phyloP scores from a whole-genome alignment of 2,113 vertebrate genomes.

The Chamaea fasciata region DNA sequence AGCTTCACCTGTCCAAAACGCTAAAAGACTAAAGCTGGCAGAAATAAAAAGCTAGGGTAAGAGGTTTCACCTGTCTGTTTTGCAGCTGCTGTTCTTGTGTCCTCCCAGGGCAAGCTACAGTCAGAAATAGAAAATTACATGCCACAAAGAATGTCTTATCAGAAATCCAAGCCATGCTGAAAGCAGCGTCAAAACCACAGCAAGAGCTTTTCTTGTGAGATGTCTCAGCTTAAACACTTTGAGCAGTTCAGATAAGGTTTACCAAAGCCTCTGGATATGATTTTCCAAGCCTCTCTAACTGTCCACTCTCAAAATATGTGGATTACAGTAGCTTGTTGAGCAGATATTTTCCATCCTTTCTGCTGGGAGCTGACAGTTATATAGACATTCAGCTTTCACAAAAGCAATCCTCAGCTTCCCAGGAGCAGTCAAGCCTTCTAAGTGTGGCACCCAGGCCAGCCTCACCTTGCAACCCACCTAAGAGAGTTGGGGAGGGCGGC shows the following conservation, averaged over 20 bases:
- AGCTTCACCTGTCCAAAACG: not conserved
- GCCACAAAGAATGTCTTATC: not conserved
- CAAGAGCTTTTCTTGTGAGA: not conserved
- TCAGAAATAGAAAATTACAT: not conserved
- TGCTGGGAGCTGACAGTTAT: not conserved
- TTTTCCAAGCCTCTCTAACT: not conserved
- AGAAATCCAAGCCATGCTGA: not conserved
- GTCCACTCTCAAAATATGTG: not conserved
- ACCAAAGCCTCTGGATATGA: not conserved
- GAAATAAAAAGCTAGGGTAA: not conserved
- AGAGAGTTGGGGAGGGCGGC: not conserved
- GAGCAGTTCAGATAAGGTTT: not conserved
- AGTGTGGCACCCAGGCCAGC: not conserved
- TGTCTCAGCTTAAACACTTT: not conserved
- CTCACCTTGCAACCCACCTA: not conserved
- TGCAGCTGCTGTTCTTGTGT: not conserved
- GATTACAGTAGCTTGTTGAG: not conserved
- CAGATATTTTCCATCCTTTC: not conserved
- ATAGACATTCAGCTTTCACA: fast-evolving
- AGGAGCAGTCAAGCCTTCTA: not conserved
- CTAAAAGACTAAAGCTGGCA: not conserved
- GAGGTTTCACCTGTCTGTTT: not conserved
- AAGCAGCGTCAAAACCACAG: not conserved
- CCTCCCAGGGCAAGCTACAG: not conserved
- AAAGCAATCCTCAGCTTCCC: not conserved